phyloP scores from a whole-genome alignment of 2,888 invertebrate genomes.

The Germaria angustata region DNA sequence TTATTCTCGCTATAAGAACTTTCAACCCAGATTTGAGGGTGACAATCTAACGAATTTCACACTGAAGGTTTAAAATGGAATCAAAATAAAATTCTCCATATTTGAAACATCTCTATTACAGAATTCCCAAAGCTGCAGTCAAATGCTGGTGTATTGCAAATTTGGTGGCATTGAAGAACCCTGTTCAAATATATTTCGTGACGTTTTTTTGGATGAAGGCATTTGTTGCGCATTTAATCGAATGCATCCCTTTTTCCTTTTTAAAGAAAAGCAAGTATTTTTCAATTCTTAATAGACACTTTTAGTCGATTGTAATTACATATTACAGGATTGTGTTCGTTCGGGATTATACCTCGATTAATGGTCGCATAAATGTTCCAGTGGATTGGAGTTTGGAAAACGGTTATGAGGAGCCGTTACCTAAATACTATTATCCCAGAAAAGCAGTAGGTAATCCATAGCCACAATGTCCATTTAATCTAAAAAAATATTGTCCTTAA shows the following conservation, averaged over 20 bases:
- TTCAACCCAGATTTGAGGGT: constrained; percentile 20
- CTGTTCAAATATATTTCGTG: constrained; percentile 86
- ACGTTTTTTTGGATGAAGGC: constrained; percentile 88
- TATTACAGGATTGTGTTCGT: constrained; percentile 25
- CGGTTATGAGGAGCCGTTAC: constrained; percentile 38
- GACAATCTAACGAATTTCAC: constrained; percentile 31
- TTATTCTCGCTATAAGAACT: constrained; percentile 30
- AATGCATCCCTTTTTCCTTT: constrained; percentile 81
- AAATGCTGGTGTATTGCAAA: constrained; percentile 84
- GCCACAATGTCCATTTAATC: neutral
- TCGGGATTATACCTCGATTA: constrained; percentile 39
- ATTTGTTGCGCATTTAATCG: constrained; percentile 90
- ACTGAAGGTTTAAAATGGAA: constrained; percentile 11
- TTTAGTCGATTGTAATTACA: neutral
- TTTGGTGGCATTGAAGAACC: constrained; percentile 83
- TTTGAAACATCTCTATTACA: neutral
- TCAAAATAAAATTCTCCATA: neutral
- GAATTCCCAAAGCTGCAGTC: constrained; percentile 84
- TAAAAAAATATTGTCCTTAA: too few species aligned
- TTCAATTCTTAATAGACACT: neutral
- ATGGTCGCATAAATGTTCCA: constrained; percentile 39
- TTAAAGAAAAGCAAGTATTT: constrained; percentile 36
- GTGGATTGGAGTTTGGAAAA: constrained; percentile 54
- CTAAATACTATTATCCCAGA: constrained; percentile 50
- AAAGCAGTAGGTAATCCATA: constrained; percentile 39